Base-by-base conservation (phyloP, 1,140 invertebrate species). In the Proctacanthus coquilletti region DNA sequence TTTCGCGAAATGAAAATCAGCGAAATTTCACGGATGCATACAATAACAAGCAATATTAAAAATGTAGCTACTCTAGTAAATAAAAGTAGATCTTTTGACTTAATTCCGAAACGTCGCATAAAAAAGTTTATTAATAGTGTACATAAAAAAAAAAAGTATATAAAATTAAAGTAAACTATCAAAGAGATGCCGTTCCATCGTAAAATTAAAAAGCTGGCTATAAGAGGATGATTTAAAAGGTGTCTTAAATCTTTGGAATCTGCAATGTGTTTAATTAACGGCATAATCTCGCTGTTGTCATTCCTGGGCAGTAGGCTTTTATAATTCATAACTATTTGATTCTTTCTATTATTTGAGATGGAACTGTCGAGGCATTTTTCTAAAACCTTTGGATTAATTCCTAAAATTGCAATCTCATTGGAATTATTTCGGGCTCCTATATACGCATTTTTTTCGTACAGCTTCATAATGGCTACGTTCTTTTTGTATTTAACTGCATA, bases 201-300 rank as follows among this genome's bases (percentile, higher is more conserved):
- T n/a, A 86, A 62, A 49, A 78, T 75, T 2, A 87, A 51, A 46
- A 85, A 84, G 42, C 79, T 84, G 0, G 78, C 74, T 8, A 86
- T 70, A 0, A 86, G 59, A 1, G 84, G 83, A 62, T 87, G 84
- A 45, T 74, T 79, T 3, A 86, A 55, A n/a, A 86, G 55, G 39
- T 73, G 68, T 21, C 70, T 68, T 20, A 80, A 57, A 36, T 75
- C 68, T 33, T 66, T 64, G 14, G 72, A 69, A 42, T 69, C 53
- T 21, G 75, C 73, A 49, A 85, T 78, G 43, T 75, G 76, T 5
- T 69, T 49, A 1, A 84, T 61, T 4, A 76, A 49, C 6, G 71
- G 62, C 49, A 69, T 73, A n/a, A n/a, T n/a, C n/a, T n/a, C n/a
- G n/a, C n/a, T n/a, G n/a, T n/a, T n/a, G n/a, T n/a, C 60, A 64